Evolutionary conservation across 2,797 vertebrate genomes (phyloP).

Genomic region (Babyrousa celebensis): DNA sequence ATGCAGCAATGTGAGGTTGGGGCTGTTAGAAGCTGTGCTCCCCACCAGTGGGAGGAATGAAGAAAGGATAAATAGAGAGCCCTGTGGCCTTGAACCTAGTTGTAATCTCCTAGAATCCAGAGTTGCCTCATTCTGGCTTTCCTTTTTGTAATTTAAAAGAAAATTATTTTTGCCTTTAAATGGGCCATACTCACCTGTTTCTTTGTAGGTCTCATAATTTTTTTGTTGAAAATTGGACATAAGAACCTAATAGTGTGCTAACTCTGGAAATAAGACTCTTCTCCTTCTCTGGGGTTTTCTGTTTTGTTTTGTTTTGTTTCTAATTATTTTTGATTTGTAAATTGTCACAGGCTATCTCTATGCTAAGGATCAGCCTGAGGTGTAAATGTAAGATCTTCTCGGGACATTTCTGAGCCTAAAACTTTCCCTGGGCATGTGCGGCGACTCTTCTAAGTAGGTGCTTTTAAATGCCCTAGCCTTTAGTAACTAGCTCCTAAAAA

Average conservation of each 20-base stretch:
- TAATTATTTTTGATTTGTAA: neutral
- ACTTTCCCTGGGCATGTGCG: neutral
- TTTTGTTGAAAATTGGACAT: neutral
- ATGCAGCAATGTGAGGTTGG: neutral
- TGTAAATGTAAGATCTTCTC: constrained; percentile 7
- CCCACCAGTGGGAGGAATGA: neutral
- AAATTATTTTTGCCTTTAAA: neutral
- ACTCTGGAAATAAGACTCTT: neutral
- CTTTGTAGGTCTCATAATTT: neutral
- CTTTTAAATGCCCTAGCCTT: neutral
- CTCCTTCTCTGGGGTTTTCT: neutral
- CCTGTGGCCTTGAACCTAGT: neutral
- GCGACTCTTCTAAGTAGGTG: neutral
- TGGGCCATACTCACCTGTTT: neutral
- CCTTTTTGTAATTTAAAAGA: neutral
- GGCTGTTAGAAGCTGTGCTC: neutral
- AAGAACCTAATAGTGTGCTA: neutral
- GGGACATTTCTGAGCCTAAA: neutral
- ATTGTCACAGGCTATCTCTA: neutral
- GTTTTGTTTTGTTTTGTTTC: too few relatives aligned
- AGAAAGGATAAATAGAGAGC: neutral
- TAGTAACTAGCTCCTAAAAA: neutral
- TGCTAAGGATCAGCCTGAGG: neutral
- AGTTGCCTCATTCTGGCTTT: neutral
- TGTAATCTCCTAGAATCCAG: neutral